These are phyloP conservation scores for Drosophila anomalata DNA, from an alignment of 2,888 invertebrate genomes.

Conservation along the genomic window DNA sequence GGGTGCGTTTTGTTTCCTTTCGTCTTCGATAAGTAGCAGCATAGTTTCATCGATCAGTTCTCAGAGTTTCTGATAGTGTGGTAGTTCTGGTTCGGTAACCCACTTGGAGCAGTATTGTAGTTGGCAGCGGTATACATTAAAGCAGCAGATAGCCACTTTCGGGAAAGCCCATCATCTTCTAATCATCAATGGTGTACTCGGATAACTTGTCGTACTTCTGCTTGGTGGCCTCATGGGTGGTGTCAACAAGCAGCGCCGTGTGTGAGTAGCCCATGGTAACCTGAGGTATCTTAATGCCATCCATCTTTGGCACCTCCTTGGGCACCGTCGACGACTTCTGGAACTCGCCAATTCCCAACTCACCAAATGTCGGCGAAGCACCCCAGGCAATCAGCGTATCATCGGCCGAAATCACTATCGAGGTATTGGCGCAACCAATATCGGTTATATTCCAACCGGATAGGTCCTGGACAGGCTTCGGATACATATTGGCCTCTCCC, in stretches of 20 bases:
- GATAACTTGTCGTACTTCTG: constrained; percentile 85
- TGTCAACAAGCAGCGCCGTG: constrained; percentile 88
- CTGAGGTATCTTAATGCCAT: constrained; percentile 90
- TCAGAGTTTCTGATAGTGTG: constrained; percentile 42
- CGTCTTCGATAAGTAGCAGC: constrained; percentile 68
- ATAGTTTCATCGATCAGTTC: constrained; percentile 76
- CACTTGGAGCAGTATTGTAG: constrained; percentile 72
- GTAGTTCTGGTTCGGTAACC: constrained; percentile 35
- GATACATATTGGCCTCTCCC: constrained; percentile 98
- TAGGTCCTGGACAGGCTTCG: constrained; percentile 96
- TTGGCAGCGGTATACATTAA: constrained; percentile 64
- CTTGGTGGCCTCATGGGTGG: constrained; percentile 85
- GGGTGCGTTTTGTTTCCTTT: constrained; percentile 14
- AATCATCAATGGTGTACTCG: constrained; percentile 84
- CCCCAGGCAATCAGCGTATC: constrained; percentile 96
- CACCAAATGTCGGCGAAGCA: constrained; percentile 96
- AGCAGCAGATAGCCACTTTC: constrained; percentile 38
- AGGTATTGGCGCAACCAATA: constrained; percentile 92
- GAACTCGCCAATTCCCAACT: constrained; percentile 95
- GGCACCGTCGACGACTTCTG: constrained; percentile 94
- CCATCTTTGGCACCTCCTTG: constrained; percentile 92
- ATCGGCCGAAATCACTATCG: constrained; percentile 94
- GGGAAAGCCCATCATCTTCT: constrained; percentile 35
- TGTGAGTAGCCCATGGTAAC: constrained; percentile 94
- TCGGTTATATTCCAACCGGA: constrained; percentile 95